Base-by-base conservation (phyloP, 1,140 invertebrate genomes). In the Drosophila serrata region DNA sequence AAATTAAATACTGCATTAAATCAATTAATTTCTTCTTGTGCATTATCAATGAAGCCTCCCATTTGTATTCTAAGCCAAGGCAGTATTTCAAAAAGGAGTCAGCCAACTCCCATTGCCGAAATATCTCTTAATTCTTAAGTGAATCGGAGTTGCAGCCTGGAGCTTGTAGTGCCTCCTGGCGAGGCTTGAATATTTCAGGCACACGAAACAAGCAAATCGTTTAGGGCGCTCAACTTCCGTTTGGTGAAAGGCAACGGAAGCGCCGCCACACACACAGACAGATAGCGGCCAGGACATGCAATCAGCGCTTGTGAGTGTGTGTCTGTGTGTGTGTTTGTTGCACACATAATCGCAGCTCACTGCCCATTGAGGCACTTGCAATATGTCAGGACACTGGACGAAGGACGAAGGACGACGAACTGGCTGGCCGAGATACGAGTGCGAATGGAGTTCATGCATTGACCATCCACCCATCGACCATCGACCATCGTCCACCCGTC, bases 121-220 rank as follows among this genome's bases (percentile, higher is more conserved):
- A 78, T 65, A 87, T 84, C 76, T 90, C 85, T 90, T 85, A 70
- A 88, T 88, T 90, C 87, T 75, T 80, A 84, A 90, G 73, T 76
- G 56, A 78, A 77, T 64, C 65, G 37, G 65, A 55, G 45, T 59
- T 48, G 48, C 37, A 27, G 35, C 53, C 42, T 40, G 55, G 39
- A 33, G 31, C 33, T 49, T 19, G 43, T 27, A 35, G 51, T 31
- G 22, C 33, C 45, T 62, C 60, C 72, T 65, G 70, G 19, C 2
- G 64, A 63, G 59, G 65, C 40, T 75, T 80, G 72, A 81, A 88
- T 90, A 85, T 81, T 85, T 85, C 40, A 79, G 74, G 74, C 69
- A 75, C 43, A 68, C 74, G 86, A 88, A 90, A 88, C 85, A 88
- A 88, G 85, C 86, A 81, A 88, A 88, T 88, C 85, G 86, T 90